Conservation (phyloP, 1,140 invertebrate species). For the Aphaenogaster floridana region DNA sequence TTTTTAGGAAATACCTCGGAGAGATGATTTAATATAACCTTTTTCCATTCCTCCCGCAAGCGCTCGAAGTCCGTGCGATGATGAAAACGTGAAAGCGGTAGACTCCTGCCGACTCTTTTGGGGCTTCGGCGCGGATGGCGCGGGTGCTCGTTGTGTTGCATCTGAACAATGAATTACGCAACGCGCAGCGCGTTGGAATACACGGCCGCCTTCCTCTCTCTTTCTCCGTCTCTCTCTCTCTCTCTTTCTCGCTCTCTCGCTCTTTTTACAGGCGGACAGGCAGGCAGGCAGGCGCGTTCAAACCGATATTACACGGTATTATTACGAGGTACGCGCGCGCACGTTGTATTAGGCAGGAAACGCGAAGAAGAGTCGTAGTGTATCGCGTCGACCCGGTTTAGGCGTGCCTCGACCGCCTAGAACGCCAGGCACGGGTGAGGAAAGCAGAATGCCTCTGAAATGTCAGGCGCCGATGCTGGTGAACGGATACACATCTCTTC, state of each 20-base stretch:
- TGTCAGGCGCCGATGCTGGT: constrained; percentile 65
- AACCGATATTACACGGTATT: constrained; percentile 59
- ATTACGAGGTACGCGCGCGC: constrained; percentile 37
- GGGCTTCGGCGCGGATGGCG: constrained; percentile 26
- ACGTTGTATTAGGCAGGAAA: constrained; percentile 73
- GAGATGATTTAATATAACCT: neutral
- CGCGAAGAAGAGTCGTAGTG: constrained; percentile 63
- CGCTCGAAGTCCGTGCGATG: constrained; percentile 3
- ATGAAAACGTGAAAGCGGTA: constrained; percentile 50
- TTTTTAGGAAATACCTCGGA: neutral
- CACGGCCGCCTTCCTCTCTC: constrained; percentile 18
- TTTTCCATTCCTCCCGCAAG: neutral
- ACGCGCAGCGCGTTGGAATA: constrained; percentile 35
- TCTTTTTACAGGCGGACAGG: constrained; percentile 18
- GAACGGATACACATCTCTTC: constrained; percentile 47
- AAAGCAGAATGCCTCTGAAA: constrained; percentile 64
- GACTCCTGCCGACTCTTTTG: constrained; percentile 28
- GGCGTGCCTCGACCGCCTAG: constrained; percentile 62
- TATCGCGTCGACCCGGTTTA: constrained; percentile 72
- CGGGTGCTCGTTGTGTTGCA: constrained; percentile 31
- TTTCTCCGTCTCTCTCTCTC: constrained; percentile 6
- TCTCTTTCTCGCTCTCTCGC: constrained; percentile 8
- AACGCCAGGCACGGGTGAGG: neutral
- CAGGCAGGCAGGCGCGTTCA: constrained; percentile 42
- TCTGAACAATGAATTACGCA: constrained; percentile 71